Conservation (phyloP, 2,888 invertebrate species). For the Tigriopus californicus region DNA sequence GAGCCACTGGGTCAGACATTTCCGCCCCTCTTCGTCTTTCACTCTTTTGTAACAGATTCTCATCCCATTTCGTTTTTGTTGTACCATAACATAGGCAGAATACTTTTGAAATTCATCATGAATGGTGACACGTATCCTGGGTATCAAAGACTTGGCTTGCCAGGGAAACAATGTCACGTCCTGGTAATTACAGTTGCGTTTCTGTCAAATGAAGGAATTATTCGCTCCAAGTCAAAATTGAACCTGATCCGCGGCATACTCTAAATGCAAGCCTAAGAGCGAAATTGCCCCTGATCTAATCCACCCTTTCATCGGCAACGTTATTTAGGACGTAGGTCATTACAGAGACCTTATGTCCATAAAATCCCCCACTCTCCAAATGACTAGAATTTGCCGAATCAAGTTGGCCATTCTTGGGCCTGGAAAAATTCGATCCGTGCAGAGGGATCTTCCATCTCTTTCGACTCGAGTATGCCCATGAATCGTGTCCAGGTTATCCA, state of each 20-base stretch:
- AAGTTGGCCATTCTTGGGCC: background rate
- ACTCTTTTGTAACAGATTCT: background rate
- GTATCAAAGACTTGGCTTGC: background rate
- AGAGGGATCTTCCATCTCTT: too few species aligned
- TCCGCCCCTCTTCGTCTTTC: background rate
- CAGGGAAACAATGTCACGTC: background rate
- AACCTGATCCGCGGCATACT: background rate
- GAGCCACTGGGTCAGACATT: background rate
- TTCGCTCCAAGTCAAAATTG: background rate
- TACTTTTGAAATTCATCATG: background rate
- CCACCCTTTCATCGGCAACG: background rate
- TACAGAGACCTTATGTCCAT: background rate
- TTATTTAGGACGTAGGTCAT: background rate
- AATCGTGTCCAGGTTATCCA: too few species aligned
- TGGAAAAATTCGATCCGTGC: too few species aligned
- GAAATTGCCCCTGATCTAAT: background rate
- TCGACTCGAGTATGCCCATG: too few species aligned
- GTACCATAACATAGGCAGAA: background rate
- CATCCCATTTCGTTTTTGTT: slow-evolving; percentile 5
- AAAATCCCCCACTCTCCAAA: background rate
- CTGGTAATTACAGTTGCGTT: background rate
- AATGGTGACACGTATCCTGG: background rate
- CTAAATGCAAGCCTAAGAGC: background rate
- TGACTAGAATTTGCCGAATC: background rate
- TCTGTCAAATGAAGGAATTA: background rate